Base-by-base conservation (phyloP, 1,140 invertebrate species). In the Belonocnema kinseyi region DNA sequence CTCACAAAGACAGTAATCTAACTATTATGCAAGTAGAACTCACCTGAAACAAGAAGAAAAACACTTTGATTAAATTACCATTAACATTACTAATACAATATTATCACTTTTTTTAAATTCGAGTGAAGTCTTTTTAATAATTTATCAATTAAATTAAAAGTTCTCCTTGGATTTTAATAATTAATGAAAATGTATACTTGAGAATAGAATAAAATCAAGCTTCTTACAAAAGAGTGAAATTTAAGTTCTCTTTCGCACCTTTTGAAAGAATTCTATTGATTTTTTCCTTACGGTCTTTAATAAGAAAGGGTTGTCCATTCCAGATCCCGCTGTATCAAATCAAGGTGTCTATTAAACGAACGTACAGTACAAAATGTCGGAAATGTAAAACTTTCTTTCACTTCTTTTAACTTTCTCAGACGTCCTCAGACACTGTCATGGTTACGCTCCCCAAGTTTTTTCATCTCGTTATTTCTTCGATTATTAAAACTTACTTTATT, bases 331-430 rank as follows among this genome's bases (percentile, higher is more conserved):
- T 66, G 26, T 66, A 66, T 40, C 46, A 66, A 66, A 66, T 66
- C 61, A 66, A 66, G 61, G 61, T 66, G 33, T 66, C 61, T 66
- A 66, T 66, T 66, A 66, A 66, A 66, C 26, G 61, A 66, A 40
- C 61, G 61, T 66, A 66, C 61, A 66, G 26, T 40, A 33, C 14
- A 21, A 66, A 66, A 66, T 66, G 61, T 66, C 61, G 61, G 61
- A 66, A 66, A 66, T 66, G 61, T 66, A 66, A 66, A 66, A 66
- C 61, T 66, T 66, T 66, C 61, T 66, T 66, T 66, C 61, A 66
- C 61, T 66, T 66, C 40, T 66, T 40, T 33, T 16, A 66, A 66
- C 61, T 66, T 66, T 66, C 16, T 5, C 61, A 66, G 26, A 33
- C 33, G 33, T 66, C 33, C 61, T 66, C 61, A 66, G 61, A 66